Evolutionary conservation across 2,888 invertebrate species (phyloP), one percentile per base, ranked within the genome.

Genomic region (Hyalella azteca): DNA sequence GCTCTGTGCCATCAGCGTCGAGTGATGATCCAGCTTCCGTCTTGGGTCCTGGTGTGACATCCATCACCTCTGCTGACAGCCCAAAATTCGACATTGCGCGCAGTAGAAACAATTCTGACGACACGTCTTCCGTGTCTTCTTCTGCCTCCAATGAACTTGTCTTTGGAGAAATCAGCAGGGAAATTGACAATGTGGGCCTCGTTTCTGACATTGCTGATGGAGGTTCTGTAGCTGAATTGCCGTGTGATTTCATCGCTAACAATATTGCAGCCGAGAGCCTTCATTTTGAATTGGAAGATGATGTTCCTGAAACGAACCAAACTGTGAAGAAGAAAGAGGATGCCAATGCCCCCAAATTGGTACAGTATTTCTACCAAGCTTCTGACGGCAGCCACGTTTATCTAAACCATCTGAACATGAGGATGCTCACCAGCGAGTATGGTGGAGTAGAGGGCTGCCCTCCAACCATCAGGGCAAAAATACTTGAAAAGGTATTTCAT

Each of bases 331-430:
- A 75, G 75, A 32, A 45, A 13, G 39, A 32, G 36, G 19, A 13
- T 36, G n/a, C 13, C 40, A 39, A 75, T 45, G 73, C 45, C 22
- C 81, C 81, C 7, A 85, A 85, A 50, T 60, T 82, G 0, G 78
- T 79, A 11, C 82, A 78, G 48, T 84, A 84, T 81, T 85, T 85
- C 81, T 85, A 85, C 77, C 85, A 85, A 77, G 81, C 81, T 15
- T 73, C 76, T 15, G 80, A 81, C 78, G 97, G 97, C 0, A 97
- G 97, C 88, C 94, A 96, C 87, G 92, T 97, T 79, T 98, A 95
- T 88, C 89, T 98, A 82, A 94, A 97, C 88, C 93, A 95, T 19
- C 88, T 98, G 86, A 98, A 98, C 88, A 93, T 95, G 11, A 93
- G 94, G 82, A 94, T 97, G 91, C 88, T 98, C 86, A 93, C 94